Evolutionary conservation across 2,797 vertebrate genomes (phyloP).

Genomic region (Erethizon dorsatum): DNA sequence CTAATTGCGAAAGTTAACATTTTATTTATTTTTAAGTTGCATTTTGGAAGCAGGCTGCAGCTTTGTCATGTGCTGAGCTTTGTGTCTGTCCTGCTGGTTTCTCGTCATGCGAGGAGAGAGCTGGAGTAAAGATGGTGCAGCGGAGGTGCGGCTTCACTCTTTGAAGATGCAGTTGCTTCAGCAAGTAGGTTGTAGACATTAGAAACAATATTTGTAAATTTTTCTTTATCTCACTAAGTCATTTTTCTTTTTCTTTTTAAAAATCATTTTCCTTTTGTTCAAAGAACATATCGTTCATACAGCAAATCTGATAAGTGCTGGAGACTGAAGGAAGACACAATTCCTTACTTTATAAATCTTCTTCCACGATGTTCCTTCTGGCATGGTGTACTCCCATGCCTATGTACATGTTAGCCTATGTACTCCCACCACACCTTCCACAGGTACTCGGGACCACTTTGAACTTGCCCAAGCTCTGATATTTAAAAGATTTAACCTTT

Average conservation of each 20-base stretch:
- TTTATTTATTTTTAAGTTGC: not conserved
- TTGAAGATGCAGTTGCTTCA: not conserved
- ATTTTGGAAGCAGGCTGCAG: not conserved
- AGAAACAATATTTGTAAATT: not conserved
- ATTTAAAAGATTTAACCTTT: not conserved
- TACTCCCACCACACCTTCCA: not conserved
- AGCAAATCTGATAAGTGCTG: slow-evolving; percentile 47
- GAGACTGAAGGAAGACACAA: slow-evolving; percentile 68
- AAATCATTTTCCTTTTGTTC: slow-evolving; percentile 62
- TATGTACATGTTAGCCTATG: not conserved
- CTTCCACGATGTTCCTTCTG: slow-evolving; percentile 64
- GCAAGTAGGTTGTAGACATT: not conserved
- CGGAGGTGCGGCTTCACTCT: not conserved
- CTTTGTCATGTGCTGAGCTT: slow-evolving; percentile 19
- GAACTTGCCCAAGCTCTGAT: slow-evolving; percentile 1
- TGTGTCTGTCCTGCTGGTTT: not conserved
- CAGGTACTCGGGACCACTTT: slow-evolving; percentile 48
- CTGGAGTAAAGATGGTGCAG: not conserved
- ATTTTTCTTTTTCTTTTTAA: not conserved
- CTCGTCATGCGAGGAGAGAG: not conserved
- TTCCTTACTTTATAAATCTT: slow-evolving; percentile 67
- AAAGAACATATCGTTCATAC: slow-evolving; percentile 58
- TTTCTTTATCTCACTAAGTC: not conserved
- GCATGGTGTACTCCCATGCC: not conserved
- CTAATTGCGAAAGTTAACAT: slow-evolving; percentile 5